A percentile compares a stretch with the other conserved stretches of the same genome.
Evolutionary conservation across 2,888 invertebrate species (phyloP).

Genomic region (Diabrotica balteata): DNA sequence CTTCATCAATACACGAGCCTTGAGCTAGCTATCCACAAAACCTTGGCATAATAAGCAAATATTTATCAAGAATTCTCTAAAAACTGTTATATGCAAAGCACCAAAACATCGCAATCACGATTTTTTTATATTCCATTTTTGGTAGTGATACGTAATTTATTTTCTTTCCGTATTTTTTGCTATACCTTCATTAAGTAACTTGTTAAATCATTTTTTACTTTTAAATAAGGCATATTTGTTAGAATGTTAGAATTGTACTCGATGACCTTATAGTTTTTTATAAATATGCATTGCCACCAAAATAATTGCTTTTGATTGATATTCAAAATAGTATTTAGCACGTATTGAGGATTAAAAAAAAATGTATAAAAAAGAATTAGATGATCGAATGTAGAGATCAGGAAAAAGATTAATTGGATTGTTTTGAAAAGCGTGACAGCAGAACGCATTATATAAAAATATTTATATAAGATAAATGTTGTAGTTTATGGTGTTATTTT

Average conservation of each 20-base stretch:
- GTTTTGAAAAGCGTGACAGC: no score
- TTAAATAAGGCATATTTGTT: slow-evolving; percentile 3
- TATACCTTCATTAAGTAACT: background rate
- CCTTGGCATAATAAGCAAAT: slow-evolving; percentile 8
- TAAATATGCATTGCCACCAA: background rate
- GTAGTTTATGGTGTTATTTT: no score
- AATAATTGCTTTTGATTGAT: no score
- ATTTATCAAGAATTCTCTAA: background rate
- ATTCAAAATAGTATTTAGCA: no score
- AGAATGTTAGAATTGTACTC: background rate
- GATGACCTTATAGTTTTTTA: slow-evolving; percentile 2
- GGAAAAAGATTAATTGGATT: no score
- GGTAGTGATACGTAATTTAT: slow-evolving; percentile 4
- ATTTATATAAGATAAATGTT: no score
- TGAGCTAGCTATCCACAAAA: background rate
- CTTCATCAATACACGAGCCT: slow-evolving; percentile 2
- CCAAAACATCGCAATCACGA: slow-evolving; percentile 9
- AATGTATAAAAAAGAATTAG: no score
- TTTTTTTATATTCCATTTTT: slow-evolving; percentile 5
- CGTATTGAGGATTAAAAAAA: no score
- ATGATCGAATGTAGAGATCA: no score
- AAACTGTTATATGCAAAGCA: background rate
- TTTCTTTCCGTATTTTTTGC: slow-evolving; percentile 3
- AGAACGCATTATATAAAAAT: no score
- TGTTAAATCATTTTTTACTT: background rate